A percentile compares a stretch with the other conserved stretches of the same genome.
Evolutionary conservation across 2,113 vertebrate species (phyloP).

Genomic region (Sturnus vulgaris): DNA sequence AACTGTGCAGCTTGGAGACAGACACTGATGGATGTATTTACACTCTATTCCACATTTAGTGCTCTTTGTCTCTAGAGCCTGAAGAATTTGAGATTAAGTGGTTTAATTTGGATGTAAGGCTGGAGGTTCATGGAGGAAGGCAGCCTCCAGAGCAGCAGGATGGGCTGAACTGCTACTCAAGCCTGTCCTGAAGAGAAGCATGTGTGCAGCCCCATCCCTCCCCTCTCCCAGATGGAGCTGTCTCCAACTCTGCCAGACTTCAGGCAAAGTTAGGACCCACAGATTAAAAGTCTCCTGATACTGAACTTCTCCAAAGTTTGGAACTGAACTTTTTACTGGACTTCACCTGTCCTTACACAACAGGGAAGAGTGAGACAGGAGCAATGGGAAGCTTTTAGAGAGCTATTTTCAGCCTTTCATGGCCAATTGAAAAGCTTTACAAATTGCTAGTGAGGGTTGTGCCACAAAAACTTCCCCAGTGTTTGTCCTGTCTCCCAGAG

Average conservation of each 20-base stretch:
- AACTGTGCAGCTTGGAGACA: background rate
- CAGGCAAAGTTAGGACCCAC: background rate
- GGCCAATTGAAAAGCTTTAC: background rate
- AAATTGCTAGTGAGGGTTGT: background rate
- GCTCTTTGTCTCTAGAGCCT: background rate
- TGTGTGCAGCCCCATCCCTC: background rate
- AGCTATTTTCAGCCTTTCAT: background rate
- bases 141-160: background rate
- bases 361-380: background rate
- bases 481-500: background rate
- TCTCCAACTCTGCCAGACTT: background rate
- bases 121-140: background rate
- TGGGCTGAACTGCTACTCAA: background rate
- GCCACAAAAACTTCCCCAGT: background rate
- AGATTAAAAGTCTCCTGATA: background rate
- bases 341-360: background rate
- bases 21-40: background rate
- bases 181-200: fast-evolving
- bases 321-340: no score
- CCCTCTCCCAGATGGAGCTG: background rate
- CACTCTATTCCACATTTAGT: background rate
- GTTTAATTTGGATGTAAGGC: background rate
- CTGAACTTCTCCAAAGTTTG: background rate
- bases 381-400: background rate
- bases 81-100: background rate